These are phyloP conservation scores for Pyrocoelia pectoralis DNA, from an alignment of 2,888 invertebrate genomes.

Conservation along the genomic window DNA sequence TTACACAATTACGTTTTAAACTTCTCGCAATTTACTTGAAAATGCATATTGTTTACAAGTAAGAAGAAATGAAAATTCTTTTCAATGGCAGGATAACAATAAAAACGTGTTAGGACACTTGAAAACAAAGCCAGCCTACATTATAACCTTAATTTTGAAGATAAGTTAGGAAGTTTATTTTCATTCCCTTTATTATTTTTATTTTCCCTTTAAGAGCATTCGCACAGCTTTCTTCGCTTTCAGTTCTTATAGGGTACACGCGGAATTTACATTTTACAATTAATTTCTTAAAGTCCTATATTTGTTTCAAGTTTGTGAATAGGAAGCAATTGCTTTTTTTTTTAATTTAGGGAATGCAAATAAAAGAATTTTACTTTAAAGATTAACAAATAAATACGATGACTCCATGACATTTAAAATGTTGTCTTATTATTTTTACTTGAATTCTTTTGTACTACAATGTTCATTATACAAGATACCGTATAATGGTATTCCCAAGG, in stretches of 20 bases:
- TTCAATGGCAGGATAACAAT: background rate
- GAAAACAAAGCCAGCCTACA: background rate
- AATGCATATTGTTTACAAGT: background rate
- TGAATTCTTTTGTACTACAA: too few relatives aligned
- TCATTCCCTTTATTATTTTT: background rate
- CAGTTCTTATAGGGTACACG: background rate
- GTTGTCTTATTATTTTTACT: too few relatives aligned
- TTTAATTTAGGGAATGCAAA: too few relatives aligned
- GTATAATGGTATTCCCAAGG: too few relatives aligned
- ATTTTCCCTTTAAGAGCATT: background rate
- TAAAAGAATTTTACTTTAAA: too few relatives aligned
- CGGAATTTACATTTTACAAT: too few relatives aligned
- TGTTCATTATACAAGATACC: too few relatives aligned
- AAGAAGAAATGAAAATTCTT: background rate
- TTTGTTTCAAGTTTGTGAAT: too few relatives aligned
- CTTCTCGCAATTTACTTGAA: background rate
- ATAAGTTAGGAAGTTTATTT: background rate
- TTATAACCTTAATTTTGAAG: constrained; percentile 1
- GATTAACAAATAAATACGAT: too few relatives aligned
- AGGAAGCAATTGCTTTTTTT: too few relatives aligned
- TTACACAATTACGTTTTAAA: background rate
- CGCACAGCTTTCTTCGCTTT: background rate
- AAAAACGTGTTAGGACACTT: background rate
- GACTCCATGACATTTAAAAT: too few relatives aligned
- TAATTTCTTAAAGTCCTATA: too few relatives aligned